A percentile compares a stretch with the other conserved stretches of the same genome.
Conservation (phyloP, 2,888 invertebrate genomes). For the Eustalomyia histrio region DNA sequence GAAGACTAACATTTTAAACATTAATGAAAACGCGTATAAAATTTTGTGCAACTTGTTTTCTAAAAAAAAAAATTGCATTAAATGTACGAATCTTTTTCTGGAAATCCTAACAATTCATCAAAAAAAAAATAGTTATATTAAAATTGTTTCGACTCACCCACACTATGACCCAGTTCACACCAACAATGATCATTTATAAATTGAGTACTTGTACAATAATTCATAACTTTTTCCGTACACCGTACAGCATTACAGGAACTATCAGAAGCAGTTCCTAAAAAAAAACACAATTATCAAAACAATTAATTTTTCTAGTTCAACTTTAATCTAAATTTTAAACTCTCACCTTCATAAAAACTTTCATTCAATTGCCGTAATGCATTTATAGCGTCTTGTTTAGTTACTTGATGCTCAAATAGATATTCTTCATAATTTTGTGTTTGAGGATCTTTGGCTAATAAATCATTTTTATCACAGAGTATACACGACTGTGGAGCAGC, state of each 20-base stretch:
- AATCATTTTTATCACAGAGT: conserved; percentile 74
- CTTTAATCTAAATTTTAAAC: neutral
- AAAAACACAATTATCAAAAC: neutral
- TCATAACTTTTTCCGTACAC: conserved; percentile 73
- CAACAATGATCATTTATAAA: conserved; percentile 79
- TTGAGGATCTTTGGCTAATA: conserved; percentile 68
- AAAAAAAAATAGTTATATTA: neutral
- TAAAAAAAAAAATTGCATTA: too few relatives aligned
- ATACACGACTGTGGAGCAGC: conserved; percentile 75
- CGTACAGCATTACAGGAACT: conserved; percentile 73
- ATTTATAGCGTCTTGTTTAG: conserved; percentile 75
- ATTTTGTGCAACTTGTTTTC: too few relatives aligned
- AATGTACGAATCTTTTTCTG: too few relatives aligned
- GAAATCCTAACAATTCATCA: too few relatives aligned
- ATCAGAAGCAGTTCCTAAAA: conserved; percentile 69
- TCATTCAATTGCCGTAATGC: conserved; percentile 74
- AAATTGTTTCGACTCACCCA: conserved; percentile 72
- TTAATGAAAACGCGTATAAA: too few relatives aligned
- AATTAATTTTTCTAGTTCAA: neutral
- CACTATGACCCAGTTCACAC: conserved; percentile 78
- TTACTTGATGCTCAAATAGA: conserved; percentile 77
- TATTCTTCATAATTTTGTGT: conserved; percentile 74
- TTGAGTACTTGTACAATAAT: conserved; percentile 76
- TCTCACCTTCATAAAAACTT: conserved; percentile 72
- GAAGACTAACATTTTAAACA: too few relatives aligned